These are phyloP conservation scores for Lycorma delicatula DNA, from an alignment of 1,140 invertebrate species.

Conservation along the genomic window DNA sequence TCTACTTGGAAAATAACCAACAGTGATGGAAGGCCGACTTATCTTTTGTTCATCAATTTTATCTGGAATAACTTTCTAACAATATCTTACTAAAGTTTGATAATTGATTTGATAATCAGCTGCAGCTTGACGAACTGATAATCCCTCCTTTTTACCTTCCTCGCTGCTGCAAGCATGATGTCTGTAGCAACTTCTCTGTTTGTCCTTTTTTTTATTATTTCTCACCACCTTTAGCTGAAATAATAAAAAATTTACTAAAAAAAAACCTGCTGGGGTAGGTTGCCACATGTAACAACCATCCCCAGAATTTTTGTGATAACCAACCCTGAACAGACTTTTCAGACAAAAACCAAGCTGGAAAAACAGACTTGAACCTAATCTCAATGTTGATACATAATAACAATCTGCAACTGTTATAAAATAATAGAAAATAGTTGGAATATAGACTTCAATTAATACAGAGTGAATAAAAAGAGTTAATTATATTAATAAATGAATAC, in stretches of 20 bases:
- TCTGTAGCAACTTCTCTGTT: not conserved
- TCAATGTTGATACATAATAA: not conserved
- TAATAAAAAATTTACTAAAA: not conserved
- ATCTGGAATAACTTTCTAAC: not conserved
- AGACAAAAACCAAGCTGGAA: not conserved
- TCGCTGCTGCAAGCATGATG: not conserved
- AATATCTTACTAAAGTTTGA: not conserved
- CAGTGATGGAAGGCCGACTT: not conserved
- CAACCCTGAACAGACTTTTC: not conserved
- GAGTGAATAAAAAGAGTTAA: not conserved
- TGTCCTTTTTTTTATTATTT: not conserved
- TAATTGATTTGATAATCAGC: constrained; percentile 1
- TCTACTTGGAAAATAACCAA: not conserved
- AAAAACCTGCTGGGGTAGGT: not conserved
- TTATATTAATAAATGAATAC: not conserved
- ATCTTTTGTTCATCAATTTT: not conserved
- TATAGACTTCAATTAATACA: not conserved
- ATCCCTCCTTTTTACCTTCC: not conserved
- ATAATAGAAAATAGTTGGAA: not conserved
- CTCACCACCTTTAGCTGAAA: not conserved
- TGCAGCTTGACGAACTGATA: not conserved
- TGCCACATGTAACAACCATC: not conserved
- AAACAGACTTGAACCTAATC: not conserved
- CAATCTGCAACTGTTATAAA: no score
- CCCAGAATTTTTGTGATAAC: not conserved